These are phyloP conservation scores for Drosophila infuscata DNA, from an alignment of 2,888 invertebrate genomes.

Conservation along the genomic window DNA sequence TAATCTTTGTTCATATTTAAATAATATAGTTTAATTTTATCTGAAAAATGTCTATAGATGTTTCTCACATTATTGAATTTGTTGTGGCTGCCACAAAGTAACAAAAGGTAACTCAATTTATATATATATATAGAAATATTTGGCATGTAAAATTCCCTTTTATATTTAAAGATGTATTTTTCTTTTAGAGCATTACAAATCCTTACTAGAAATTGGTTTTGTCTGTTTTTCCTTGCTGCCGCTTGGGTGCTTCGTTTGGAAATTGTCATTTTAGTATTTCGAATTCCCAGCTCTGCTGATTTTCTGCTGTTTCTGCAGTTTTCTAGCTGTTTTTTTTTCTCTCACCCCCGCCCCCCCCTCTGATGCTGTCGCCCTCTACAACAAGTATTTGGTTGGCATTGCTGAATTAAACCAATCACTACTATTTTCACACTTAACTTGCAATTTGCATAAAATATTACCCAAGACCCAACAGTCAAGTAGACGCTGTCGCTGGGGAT, in stretches of 20 bases:
- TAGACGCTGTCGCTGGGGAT: constrained; percentile 52
- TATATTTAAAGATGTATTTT: neutral
- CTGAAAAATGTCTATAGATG: neutral
- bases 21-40: neutral
- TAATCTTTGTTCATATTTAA: neutral
- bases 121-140: neutral
- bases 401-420: constrained; percentile 84
- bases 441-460: constrained; percentile 84
- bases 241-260: constrained; percentile 65
- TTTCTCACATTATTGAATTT: neutral
- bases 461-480: constrained; percentile 78
- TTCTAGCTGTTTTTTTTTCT: constrained; percentile 28
- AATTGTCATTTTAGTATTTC: constrained; percentile 77
- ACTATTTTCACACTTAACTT: constrained; percentile 84
- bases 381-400: constrained; percentile 76
- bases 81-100: neutral
- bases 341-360: neutral
- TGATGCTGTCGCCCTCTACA: constrained; percentile 19
- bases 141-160: neutral
- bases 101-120: neutral
- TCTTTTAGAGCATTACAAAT: constrained; percentile 18
- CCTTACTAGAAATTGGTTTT: constrained; percentile 7
- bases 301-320: constrained; percentile 71
- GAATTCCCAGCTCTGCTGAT: constrained; percentile 73
- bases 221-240: constrained; percentile 52